Evolutionary conservation across 1,140 invertebrate species (phyloP), one percentile per base, ranked within the genome.

Genomic region (Pinna nobilis): DNA sequence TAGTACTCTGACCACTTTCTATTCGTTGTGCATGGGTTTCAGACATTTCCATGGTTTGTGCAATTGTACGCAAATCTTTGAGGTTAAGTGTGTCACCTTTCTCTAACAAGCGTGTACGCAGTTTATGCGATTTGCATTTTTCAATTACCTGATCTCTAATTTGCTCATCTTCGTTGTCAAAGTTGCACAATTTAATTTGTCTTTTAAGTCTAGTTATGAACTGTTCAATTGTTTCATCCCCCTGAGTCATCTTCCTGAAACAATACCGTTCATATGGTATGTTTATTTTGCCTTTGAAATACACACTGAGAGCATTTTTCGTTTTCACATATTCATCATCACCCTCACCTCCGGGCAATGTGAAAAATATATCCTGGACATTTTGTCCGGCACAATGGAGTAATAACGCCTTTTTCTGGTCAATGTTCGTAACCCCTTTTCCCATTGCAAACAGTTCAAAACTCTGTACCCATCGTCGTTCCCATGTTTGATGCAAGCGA

Each of bases 311-410:
- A 7, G 50, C 30, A 13, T 50, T 47, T 18, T 50, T 47, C 9
- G 41, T 18, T 47, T 49, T 30, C 1, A 9, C 15, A 30, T 73
- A 73, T 1, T 15, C 60, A 35, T 66, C 23, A 15, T 77, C 70
- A 32, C 50, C 55, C 20, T 20, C 30, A n/a, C n/a, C n/a, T n/a
- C n/a, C 3, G 11, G 50, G 50, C 6, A 68, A 41, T 13, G 69
- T 74, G 32, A 57, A 77, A 50, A 65, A 80, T n/a, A 80, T 72
- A 20, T 81, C 67, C 53, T 79, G 77, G 11, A 74, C 73, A 32
- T 76, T 55, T 13, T 67, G 47, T 39, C 77, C 70, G 30, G 76
- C 76, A 73, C 57, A 41, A 47, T 76, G 76, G 13, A 81, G 41
- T 23, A 78, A 66, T 4, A 80, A 59, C 32, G 68, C 67, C 47